phyloP scores from a whole-genome alignment of 1,140 invertebrate species.

The Trachelipus rathkii region DNA sequence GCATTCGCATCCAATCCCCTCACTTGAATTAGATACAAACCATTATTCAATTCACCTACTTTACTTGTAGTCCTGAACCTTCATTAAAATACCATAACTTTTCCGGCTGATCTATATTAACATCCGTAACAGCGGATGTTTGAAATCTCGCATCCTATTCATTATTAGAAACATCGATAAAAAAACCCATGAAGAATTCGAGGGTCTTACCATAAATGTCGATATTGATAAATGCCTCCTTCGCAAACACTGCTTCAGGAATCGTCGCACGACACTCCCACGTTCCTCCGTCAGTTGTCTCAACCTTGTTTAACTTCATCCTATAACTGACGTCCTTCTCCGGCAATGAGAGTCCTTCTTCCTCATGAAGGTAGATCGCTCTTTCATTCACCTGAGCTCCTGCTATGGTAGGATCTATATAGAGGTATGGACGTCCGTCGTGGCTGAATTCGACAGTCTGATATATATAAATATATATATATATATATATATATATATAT shows the following conservation, averaged over 20 bases:
- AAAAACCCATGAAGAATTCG: too few species aligned
- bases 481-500: constrained; percentile 1
- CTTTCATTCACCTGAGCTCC: not conserved
- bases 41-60: too few species aligned
- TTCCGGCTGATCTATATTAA: too few species aligned
- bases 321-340: not conserved
- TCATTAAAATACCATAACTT: too few species aligned
- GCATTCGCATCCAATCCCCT: too few species aligned
- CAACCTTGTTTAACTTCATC: not conserved
- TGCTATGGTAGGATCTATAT: not conserved
- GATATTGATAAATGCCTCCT: not conserved
- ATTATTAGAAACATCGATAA: too few species aligned
- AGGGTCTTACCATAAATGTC: not conserved
- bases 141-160: too few species aligned
- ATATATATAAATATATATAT: not conserved
- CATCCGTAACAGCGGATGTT: too few species aligned
- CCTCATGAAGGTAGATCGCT: not conserved
- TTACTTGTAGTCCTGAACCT: too few species aligned
- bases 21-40: too few species aligned
- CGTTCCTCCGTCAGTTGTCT: not conserved
- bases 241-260: not conserved
- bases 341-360: not conserved
- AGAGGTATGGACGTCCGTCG: not conserved
- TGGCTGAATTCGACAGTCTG: not conserved
- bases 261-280: not conserved